Conservation (phyloP, 2,797 vertebrate genomes). For the Caiman crocodilus region DNA sequence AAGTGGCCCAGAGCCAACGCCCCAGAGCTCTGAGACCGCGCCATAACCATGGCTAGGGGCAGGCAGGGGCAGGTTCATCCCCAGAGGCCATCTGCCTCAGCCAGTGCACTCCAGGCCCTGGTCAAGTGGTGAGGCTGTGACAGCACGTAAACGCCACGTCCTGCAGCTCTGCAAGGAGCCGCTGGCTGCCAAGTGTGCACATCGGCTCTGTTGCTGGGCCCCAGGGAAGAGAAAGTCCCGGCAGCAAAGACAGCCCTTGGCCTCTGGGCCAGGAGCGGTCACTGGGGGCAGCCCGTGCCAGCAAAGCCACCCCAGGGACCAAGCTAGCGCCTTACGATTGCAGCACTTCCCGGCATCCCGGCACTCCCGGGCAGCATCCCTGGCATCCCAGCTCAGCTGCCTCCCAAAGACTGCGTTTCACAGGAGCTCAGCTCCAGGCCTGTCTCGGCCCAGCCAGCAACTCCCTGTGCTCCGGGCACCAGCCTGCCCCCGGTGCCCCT, state of each 20-base stretch:
- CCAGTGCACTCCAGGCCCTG: too few species aligned
- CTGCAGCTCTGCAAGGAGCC: not conserved
- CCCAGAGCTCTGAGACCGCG: not conserved
- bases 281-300: not conserved
- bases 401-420: not conserved
- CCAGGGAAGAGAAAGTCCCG: not conserved
- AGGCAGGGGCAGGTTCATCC: too few species aligned
- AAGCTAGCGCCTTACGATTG: not conserved
- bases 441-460: fast-evolving
- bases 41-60: fast-evolving
- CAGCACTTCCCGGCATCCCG: not conserved
- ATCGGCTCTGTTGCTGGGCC: fast-evolving
- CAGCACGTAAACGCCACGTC: not conserved
- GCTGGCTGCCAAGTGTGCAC: not conserved
- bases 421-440: not conserved
- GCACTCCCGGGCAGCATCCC: not conserved
- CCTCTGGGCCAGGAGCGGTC: not conserved
- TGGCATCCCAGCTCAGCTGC: not conserved
- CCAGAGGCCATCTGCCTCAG: too few species aligned
- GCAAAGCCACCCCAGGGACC: not conserved
- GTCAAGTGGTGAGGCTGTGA: fast-evolving
- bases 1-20: not conserved
- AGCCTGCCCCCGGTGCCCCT: too few species aligned
- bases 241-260: not conserved
- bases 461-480: fast-evolving